A percentile compares a stretch with the other conserved stretches of the same genome.
phyloP scores from a whole-genome alignment of 1,140 invertebrate species.

The Paramacrobiotus metropolitanus region DNA sequence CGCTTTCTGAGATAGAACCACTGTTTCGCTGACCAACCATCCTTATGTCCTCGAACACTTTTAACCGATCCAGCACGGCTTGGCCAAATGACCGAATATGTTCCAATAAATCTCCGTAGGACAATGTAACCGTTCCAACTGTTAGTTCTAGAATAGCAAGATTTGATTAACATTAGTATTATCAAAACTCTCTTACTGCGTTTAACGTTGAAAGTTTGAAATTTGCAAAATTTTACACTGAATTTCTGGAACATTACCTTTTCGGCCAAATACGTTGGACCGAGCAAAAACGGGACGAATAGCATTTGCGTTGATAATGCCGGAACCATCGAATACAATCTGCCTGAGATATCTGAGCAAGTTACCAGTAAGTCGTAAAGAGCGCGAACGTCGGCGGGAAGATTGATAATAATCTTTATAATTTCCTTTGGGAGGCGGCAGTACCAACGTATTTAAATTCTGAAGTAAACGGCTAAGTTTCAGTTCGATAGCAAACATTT shows the following conservation, averaged over 20 bases:
- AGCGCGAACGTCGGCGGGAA: neutral
- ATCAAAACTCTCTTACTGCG: too few species aligned
- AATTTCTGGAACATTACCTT: too few species aligned
- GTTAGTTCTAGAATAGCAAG: neutral
- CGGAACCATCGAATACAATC: neutral
- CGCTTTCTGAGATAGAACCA: neutral
- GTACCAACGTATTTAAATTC: neutral
- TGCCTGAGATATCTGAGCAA: neutral
- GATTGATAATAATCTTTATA: neutral
- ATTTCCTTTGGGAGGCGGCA: neutral
- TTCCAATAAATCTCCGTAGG: neutral
- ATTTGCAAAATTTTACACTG: too few species aligned
- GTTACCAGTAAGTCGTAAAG: neutral
- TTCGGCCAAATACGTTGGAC: neutral
- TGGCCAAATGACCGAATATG: neutral
- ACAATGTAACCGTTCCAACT: neutral
- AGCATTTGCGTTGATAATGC: neutral
- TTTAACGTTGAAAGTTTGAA: too few species aligned
- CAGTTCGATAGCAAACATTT: neutral
- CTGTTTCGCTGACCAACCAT: neutral
- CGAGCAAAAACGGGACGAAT: conserved; percentile 1
- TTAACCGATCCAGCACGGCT: neutral
- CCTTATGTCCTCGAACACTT: neutral
- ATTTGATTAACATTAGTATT: too few species aligned
- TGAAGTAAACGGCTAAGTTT: neutral